phyloP scores from a whole-genome alignment of 2,113 vertebrate species.

The Onychorhynchus coronatus region DNA sequence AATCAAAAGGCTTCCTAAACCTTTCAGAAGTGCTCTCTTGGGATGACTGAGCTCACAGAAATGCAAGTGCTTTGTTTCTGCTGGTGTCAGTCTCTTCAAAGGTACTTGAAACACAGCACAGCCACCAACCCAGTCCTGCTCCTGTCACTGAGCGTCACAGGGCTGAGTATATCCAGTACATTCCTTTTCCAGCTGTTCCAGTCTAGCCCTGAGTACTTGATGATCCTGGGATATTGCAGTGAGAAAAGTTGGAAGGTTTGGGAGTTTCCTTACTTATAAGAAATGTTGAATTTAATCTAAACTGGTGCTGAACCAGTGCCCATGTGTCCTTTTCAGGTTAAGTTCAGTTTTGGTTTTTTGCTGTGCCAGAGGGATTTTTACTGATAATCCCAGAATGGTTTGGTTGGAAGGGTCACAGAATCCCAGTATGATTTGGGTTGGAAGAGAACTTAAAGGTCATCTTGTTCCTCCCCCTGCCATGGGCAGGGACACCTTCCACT shows the following conservation, averaged over 20 bases:
- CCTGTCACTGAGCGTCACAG: not conserved
- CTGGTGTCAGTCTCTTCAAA: not conserved
- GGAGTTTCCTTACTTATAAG: not conserved
- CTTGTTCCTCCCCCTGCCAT: not conserved
- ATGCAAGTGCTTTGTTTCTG: slow-evolving; percentile 1
- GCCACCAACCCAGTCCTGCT: not conserved
- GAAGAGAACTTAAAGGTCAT: not conserved
- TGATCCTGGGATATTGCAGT: accelerated
- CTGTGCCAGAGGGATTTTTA: not conserved
- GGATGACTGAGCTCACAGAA: not conserved
- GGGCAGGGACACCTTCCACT: not conserved
- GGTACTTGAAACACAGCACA: not conserved
- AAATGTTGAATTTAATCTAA: not conserved
- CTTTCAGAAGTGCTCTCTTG: slow-evolving; percentile 19
- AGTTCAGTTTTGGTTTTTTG: not conserved
- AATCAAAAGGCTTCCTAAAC: slow-evolving; percentile 41
- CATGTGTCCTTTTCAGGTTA: not conserved
- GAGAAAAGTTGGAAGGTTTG: not conserved
- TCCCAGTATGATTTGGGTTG: not conserved
- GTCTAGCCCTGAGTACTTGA: accelerated
- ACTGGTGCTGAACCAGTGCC: accelerated
- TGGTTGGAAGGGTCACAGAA: not conserved
- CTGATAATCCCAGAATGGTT: not conserved
- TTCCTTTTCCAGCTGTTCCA: not conserved
- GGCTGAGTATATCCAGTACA: not conserved